Conservation (phyloP, 2,797 vertebrate genomes). For the Onychomys torridus region DNA sequence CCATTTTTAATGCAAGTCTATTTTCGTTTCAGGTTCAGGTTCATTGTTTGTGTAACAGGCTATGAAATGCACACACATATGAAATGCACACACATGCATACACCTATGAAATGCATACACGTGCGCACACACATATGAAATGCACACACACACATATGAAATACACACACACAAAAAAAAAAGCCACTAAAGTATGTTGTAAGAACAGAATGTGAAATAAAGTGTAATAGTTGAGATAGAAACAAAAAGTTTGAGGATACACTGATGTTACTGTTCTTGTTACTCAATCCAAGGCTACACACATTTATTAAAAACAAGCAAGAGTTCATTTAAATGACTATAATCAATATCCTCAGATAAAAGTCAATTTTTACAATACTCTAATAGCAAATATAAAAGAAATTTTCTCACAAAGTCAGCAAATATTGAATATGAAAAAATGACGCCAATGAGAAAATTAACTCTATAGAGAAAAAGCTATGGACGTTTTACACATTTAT, state of each 20-base stretch:
- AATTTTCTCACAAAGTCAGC: not conserved
- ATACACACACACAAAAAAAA: not conserved
- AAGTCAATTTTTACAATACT: not conserved
- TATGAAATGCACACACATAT: not conserved
- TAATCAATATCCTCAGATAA: not conserved
- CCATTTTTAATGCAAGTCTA: not conserved
- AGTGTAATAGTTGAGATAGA: not conserved
- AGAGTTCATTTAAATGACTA: not conserved
- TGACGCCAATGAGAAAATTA: not conserved
- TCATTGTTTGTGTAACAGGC: not conserved
- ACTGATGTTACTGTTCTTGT: not conserved
- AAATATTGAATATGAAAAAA: conserved; percentile 28
- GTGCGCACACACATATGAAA: accelerated
- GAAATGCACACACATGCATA: accelerated
- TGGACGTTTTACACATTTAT: not conserved
- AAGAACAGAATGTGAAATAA: conserved; percentile 21
- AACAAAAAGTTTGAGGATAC: not conserved
- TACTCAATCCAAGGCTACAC: not conserved
- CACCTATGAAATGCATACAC: too few relatives aligned
- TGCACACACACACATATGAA: accelerated
- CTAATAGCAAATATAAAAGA: not conserved
- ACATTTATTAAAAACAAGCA: not conserved
- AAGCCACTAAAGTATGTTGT: not conserved
- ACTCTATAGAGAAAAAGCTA: not conserved
- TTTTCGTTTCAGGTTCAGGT: not conserved